These are phyloP conservation scores for Distichodus sexfasciatus DNA, from an alignment of 2,797 vertebrate genomes.

Conservation along the genomic window DNA sequence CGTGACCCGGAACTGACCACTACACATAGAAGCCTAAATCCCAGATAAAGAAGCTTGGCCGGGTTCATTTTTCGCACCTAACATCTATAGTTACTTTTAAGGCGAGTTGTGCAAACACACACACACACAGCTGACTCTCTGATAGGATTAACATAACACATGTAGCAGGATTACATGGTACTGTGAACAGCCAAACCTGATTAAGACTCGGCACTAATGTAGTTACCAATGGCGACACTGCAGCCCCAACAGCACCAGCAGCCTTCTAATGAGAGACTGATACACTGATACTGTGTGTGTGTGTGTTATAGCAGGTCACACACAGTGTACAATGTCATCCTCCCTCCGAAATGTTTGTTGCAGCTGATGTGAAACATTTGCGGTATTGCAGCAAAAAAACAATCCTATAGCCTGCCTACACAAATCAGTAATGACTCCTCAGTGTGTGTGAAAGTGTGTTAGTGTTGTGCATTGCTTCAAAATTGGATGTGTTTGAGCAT, in stretches of 20 bases:
- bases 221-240: conserved; percentile 42
- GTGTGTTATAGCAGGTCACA: conserved; percentile 28
- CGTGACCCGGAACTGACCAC: too few relatives aligned
- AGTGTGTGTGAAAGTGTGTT: conserved; percentile 2
- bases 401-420: conserved; percentile 17
- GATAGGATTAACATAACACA: conserved; percentile 64
- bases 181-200: conserved; percentile 71
- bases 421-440: conserved; percentile 16
- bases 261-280: conserved; percentile 39
- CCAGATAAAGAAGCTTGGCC: neutral
- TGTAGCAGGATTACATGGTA: conserved; percentile 71
- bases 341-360: conserved; percentile 17
- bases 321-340: neutral
- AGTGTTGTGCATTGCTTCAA: too few relatives aligned
- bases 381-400: conserved; percentile 21
- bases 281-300: conserved; percentile 13
- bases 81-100: neutral
- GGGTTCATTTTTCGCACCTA: neutral
- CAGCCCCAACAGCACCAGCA: conserved; percentile 21
- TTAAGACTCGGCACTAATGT: conserved; percentile 57
- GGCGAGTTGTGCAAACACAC: conserved; percentile 20
- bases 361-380: conserved; percentile 29
- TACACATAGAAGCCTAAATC: too few relatives aligned
- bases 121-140: conserved; percentile 50
- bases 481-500: too few relatives aligned